A percentile compares a stretch with the other conserved stretches of the same genome.
Evolutionary conservation across 2,113 vertebrate genomes (phyloP).

Genomic region (Platycercus adscitus): DNA sequence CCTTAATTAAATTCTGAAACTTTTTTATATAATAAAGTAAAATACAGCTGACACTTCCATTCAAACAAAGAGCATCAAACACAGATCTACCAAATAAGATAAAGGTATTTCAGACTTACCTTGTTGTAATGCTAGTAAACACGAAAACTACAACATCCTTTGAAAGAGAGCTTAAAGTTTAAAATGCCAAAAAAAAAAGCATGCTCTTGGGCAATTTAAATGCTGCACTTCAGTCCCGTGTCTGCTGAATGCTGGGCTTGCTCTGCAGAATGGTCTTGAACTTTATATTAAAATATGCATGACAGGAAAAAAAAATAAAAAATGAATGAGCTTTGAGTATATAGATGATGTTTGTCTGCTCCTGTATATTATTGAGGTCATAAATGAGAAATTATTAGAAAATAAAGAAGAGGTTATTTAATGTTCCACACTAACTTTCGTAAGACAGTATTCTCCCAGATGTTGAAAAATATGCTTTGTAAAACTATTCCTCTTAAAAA

Average conservation of each 20-base stretch:
- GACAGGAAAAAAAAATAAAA: constrained; percentile 10
- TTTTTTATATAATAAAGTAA: constrained; percentile 88
- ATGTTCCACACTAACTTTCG: not conserved
- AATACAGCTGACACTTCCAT: constrained; percentile 86
- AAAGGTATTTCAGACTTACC: constrained; percentile 81
- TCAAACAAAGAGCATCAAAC: constrained; percentile 78
- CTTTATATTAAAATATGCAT: constrained; percentile 57
- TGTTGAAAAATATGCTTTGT: not conserved
- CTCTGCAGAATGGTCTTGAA: constrained; percentile 57
- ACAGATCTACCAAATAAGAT: constrained; percentile 77
- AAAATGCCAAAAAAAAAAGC: not conserved
- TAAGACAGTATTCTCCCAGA: not conserved
- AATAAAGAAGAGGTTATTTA: not conserved
- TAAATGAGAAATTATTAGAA: not conserved
- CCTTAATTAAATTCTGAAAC: constrained; percentile 89
- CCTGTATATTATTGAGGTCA: not conserved
- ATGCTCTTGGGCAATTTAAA: constrained; percentile 37
- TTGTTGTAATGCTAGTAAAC: constrained; percentile 74
- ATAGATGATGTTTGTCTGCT: constrained; percentile 32
- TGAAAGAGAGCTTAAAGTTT: constrained; percentile 65
- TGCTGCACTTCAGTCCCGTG: not conserved
- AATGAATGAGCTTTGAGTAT: constrained; percentile 25
- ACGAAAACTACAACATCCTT: constrained; percentile 31
- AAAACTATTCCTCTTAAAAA: not conserved
- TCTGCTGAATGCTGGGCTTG: constrained; percentile 34